Conservation (phyloP, 2,113 vertebrate genomes). For the Oplegnathus fasciatus region DNA sequence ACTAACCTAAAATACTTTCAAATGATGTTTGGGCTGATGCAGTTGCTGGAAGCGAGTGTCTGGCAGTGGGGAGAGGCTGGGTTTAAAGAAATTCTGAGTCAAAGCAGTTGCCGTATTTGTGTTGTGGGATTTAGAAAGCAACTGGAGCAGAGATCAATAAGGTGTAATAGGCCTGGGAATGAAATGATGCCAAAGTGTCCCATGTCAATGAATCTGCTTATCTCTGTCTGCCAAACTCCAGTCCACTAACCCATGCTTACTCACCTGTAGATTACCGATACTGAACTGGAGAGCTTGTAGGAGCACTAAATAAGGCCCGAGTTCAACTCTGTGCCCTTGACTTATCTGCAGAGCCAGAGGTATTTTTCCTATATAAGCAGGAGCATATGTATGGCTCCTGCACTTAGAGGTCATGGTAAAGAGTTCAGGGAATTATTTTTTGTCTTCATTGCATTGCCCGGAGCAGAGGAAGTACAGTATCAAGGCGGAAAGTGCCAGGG, state of each 20-base stretch:
- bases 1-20: constrained; percentile 74
- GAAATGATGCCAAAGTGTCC: constrained; percentile 80
- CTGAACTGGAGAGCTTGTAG: constrained; percentile 58
- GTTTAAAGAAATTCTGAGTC: constrained; percentile 67
- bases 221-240: constrained; percentile 77
- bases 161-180: constrained; percentile 81
- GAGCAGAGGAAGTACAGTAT: constrained; percentile 24
- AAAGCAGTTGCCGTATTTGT: constrained; percentile 72
- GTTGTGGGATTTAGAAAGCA: constrained; percentile 72
- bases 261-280: constrained; percentile 82
- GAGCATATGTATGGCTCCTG: constrained; percentile 17
- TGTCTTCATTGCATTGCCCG: constrained; percentile 31
- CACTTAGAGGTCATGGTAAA: constrained; percentile 44
- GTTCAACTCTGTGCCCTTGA: constrained; percentile 64
- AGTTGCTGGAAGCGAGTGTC: constrained; percentile 52
- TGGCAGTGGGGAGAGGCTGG: constrained; percentile 35
- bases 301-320: constrained; percentile 55
- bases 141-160: constrained; percentile 81
- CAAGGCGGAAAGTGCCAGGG: constrained; percentile 1
- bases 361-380: constrained; percentile 29
- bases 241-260: constrained; percentile 61
- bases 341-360: constrained; percentile 53
- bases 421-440: constrained; percentile 41
- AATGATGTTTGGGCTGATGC: constrained; percentile 67
- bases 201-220: constrained; percentile 85